These are phyloP conservation scores for Eudyptes chrysolophus DNA, from an alignment of 2,113 vertebrate species.

Conservation along the genomic window DNA sequence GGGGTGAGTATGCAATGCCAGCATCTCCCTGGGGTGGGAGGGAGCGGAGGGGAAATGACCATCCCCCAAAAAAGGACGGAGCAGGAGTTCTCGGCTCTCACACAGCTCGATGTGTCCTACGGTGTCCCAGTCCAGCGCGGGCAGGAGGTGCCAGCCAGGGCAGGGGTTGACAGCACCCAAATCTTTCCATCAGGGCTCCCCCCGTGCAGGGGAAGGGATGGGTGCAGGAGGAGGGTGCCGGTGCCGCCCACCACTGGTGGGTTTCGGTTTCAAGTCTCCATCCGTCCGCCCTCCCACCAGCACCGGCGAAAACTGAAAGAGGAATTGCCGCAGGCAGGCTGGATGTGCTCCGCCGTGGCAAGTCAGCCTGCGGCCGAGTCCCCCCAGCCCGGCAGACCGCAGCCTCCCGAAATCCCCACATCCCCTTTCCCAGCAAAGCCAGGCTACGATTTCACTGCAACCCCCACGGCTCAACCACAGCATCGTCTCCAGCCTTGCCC, in stretches of 20 bases:
- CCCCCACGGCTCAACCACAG: neutral
- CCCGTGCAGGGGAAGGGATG: rapidly evolving
- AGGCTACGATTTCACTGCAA: neutral
- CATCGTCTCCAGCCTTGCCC: neutral
- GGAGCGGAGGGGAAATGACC: rapidly evolving
- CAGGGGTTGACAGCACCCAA: neutral
- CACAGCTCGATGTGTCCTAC: rapidly evolving
- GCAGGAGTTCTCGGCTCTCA: rapidly evolving
- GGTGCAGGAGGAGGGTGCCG: neutral
- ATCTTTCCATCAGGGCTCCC: neutral
- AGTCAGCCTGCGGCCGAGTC: neutral
- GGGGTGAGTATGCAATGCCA: neutral
- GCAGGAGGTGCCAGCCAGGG: neutral
- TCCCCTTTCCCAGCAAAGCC: neutral
- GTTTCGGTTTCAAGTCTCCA: neutral
- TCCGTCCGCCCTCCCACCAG: neutral
- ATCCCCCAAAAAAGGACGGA: neutral
- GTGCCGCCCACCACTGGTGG: neutral
- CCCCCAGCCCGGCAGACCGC: too few relatives aligned
- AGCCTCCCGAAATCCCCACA: rapidly evolving
- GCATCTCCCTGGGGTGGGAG: neutral
- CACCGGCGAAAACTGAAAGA: neutral
- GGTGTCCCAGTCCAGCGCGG: rapidly evolving
- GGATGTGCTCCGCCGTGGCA: neutral
- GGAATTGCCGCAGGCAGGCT: neutral